Conservation (phyloP, 2,113 vertebrate genomes). For the Xiphias gladius region DNA sequence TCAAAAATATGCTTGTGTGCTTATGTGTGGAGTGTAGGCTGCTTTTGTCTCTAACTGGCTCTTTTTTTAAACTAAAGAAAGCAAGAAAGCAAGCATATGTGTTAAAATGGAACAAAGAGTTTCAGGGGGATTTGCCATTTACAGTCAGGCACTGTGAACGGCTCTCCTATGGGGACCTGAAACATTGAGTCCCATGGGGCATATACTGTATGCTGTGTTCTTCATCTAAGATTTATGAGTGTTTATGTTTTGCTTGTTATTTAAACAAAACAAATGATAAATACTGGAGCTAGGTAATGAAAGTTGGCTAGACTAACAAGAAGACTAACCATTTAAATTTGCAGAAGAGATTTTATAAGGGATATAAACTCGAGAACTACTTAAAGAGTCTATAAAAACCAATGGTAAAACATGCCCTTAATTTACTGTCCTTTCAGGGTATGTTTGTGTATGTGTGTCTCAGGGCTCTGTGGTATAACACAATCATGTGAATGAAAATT, state of each 20-base stretch:
- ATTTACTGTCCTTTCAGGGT: constrained; percentile 1
- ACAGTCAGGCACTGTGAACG: constrained; percentile 59
- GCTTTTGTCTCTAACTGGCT: constrained; percentile 8
- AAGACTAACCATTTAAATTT: constrained; percentile 32
- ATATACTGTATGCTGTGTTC: constrained; percentile 45
- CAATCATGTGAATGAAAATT: background rate
- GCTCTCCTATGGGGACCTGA: constrained; percentile 57
- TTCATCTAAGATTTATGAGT: constrained; percentile 79
- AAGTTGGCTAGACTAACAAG: constrained; percentile 65
- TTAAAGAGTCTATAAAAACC: background rate
- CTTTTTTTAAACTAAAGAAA: constrained; percentile 22
- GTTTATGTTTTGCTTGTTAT: constrained; percentile 80
- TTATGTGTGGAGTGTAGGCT: background rate
- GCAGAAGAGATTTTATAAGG: constrained; percentile 31
- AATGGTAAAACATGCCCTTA: background rate
- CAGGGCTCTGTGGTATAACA: background rate
- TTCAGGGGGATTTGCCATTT: constrained; percentile 79
- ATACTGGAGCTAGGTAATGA: constrained; percentile 54
- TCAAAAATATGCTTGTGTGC: background rate
- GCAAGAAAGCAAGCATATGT: constrained; percentile 40
- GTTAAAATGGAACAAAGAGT: constrained; percentile 80
- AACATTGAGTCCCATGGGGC: constrained; percentile 66
- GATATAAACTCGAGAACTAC: constrained; percentile 7
- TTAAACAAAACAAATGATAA: constrained; percentile 79
- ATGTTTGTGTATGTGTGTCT: background rate